Base-by-base conservation (phyloP, 2,797 vertebrate genomes). In the Crypturellus tataupa region DNA sequence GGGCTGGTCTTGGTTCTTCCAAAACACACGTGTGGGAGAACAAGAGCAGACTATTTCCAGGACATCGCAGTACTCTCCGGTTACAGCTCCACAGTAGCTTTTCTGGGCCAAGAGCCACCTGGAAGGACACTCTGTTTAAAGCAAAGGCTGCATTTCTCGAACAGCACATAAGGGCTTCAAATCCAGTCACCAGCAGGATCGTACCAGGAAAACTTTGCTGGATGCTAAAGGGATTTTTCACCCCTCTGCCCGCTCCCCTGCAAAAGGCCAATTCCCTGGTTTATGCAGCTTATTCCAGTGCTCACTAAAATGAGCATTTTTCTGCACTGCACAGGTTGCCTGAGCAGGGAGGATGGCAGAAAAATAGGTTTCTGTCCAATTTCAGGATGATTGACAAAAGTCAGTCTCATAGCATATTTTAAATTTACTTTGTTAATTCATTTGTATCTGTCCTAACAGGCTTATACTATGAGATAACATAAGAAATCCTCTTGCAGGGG, bases 41-140 rank as follows among this genome's bases (percentile, higher is more conserved):
- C 21, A 92, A 79, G 86, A 87, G 87, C 81, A 89, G 84, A 47
- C 90, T 85, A 92, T 85, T 94, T 93, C 92, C 90, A 95, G 90
- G 95, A 95, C 94, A 85, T 14, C 1, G 0, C 86, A 83, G 79
- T 20, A 63, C 85, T 92, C 87, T 94, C 90, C 1, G 0, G 72
- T 96, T 95, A 92, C 86, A 87, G 10, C 0, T 1, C 88, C 24
- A 3, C 2, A 13, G 88, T 62, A 90, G 94, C 84, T 94, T 77
- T 18, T 58, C 76, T 85, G 92, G 93, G 94, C 90, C 92, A 94
- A 58, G 64, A 25, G 84, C 93, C 95, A 95, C 84, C 85, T 95
- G 95, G 91, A 94, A 84, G 88, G 85, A 81, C 89, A 65, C 0
- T 0, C 6, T 60, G 68, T 64, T 94, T 96, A 77, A 80, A 93